Percentiles rank a stretch among this genome's conserved stretches.
Conservation (phyloP, 2,888 invertebrate genomes). For the Oxycera nigricornis region DNA sequence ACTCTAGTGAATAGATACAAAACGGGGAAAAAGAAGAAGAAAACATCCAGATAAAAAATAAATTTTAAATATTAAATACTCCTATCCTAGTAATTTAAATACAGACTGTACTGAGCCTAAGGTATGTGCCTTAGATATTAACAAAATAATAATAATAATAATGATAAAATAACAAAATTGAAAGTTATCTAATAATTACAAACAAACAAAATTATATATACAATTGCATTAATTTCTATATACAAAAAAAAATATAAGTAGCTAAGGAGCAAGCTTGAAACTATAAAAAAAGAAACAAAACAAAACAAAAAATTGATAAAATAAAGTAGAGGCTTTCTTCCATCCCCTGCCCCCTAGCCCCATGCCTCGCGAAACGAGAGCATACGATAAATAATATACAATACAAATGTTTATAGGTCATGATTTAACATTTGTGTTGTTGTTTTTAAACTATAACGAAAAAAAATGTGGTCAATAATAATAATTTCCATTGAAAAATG, state of each 20-base stretch:
- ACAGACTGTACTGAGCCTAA: slow-evolving; percentile 48
- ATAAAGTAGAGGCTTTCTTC: no score
- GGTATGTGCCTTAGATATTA: slow-evolving; percentile 50
- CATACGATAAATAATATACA: not conserved
- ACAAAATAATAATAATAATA: slow-evolving; percentile 31
- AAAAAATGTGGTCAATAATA: not conserved
- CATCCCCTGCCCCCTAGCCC: no score
- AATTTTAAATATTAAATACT: slow-evolving; percentile 2
- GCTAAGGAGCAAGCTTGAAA: not conserved
- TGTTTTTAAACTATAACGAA: not conserved
- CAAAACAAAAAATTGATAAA: not conserved
- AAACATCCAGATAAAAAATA: slow-evolving; percentile 16
- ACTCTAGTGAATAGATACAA: not conserved
- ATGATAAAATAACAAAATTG: not conserved
- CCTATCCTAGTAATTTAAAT: slow-evolving; percentile 21
- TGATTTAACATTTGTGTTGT: not conserved
- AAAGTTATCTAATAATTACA: slow-evolving; percentile 8
- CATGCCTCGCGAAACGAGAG: no score
- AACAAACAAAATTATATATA: no score
- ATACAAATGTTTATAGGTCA: slow-evolving; percentile 1
- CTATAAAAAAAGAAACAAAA: not conserved
- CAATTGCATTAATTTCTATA: slow-evolving; percentile 25
- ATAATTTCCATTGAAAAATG: not conserved
- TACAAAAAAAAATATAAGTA: slow-evolving; percentile 2
- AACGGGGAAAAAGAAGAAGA: slow-evolving; percentile 6